Percentiles rank a stretch among this genome's conserved stretches.
phyloP scores from a whole-genome alignment of 2,113 vertebrate species.

The Gopherus flavomarginatus region DNA sequence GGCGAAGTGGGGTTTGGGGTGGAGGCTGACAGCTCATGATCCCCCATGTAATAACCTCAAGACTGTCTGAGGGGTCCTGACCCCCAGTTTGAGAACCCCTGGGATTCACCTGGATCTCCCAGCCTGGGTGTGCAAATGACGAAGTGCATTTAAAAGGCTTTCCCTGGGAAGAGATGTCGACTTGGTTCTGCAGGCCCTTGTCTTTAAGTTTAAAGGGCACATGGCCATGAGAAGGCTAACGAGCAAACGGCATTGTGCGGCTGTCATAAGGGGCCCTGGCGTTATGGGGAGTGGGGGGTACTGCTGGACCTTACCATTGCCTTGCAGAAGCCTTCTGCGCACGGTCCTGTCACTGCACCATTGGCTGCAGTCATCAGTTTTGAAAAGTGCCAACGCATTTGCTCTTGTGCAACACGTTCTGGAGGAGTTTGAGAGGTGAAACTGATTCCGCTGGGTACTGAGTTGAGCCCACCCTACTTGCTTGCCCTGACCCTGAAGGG shows the following conservation, averaged over 20 bases:
- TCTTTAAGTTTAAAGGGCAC: rapidly evolving
- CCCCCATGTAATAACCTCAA: too few species aligned
- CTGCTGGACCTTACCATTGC: rapidly evolving
- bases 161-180: rapidly evolving
- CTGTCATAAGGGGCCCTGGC: rapidly evolving
- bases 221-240: rapidly evolving
- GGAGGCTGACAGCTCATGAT: too few species aligned
- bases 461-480: neutral
- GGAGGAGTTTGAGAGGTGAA: neutral
- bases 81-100: too few species aligned
- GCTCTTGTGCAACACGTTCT: neutral
- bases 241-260: neutral
- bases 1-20: too few species aligned
- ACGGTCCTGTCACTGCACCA: neutral
- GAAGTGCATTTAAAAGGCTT: neutral
- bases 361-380: neutral
- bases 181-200: rapidly evolving
- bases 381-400: neutral
- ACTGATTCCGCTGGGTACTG: rapidly evolving
- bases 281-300: rapidly evolving
- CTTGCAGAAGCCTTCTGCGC: neutral
- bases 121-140: rapidly evolving
- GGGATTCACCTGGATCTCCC: rapidly evolving
- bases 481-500: neutral
- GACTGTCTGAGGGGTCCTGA: too few species aligned